Base-by-base conservation (phyloP, 2,113 vertebrate species). In the Lampris megalopsis region DNA sequence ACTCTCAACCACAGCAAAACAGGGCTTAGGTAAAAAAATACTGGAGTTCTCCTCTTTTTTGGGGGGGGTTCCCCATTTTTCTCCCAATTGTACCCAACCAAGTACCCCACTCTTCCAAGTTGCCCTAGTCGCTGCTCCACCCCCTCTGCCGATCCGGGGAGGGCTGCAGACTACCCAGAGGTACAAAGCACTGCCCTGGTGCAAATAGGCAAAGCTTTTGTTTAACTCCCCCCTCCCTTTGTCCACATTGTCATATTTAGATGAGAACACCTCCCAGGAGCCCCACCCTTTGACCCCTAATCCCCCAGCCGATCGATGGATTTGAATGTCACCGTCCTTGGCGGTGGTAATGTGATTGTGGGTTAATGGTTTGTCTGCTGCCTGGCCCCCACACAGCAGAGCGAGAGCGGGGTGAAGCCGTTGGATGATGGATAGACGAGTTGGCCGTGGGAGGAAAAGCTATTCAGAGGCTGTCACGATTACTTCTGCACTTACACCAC, bases 301-400 rank as follows among this genome's bases (percentile, higher is more conserved):
- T 80, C 86, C 68, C 41, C 63, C 63, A 24, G 24, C 66, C 45
- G 60, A 85, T 83, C 87, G 84, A 78, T 79, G 86, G 86, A 86
- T 91, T 91, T 88, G 86, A 90, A 88, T 81, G 85, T 88, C 86
- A 81, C 70, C 65, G 3, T 77, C 71, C 61, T 90, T 90, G 77
- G 62, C 81, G 81, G 87, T 88, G 77, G 82, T 88, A 85, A 90
- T 92, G 91, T 84, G 86, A 92, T 89, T 91, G 81, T 71, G 76
- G 79, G 88, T 92, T 90, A 92, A 92, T 84, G 73, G 75, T 84
- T 86, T 80, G 70, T n/a, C 78, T 82, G 75, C 76, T 87, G 79
- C 81, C 63, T 85, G 80, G 83, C 73, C 71, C 24, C 68, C 60
- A 73, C 57, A 52, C 83, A 85, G 80, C 86, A 80, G 73, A 50